A percentile compares a stretch with the other conserved stretches of the same genome.
Conservation (phyloP, 2,888 invertebrate genomes). For the Boloria selene region DNA sequence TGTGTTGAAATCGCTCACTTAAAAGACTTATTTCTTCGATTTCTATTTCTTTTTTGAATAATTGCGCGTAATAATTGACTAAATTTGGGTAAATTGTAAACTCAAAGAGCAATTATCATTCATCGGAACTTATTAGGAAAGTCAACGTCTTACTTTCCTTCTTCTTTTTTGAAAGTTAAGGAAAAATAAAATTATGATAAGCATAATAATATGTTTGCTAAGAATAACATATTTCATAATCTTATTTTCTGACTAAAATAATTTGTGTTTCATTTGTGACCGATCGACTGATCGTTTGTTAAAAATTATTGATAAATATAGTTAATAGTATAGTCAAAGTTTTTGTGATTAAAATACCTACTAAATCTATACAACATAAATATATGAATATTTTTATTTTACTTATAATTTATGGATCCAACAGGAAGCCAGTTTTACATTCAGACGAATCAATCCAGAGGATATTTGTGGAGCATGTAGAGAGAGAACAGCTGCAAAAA, state of each 20-base stretch:
- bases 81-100: background rate
- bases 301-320: too few species aligned
- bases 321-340: too few species aligned
- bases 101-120: background rate
- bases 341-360: too few species aligned
- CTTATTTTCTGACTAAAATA: too few species aligned
- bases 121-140: background rate
- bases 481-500: slow-evolving; percentile 67
- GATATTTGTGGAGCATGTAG: slow-evolving; percentile 72
- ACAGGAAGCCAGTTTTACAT: slow-evolving; percentile 68
- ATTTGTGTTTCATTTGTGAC: too few species aligned
- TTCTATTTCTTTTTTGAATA: background rate
- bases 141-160: background rate
- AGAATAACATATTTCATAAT: background rate
- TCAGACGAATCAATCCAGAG: slow-evolving; percentile 73
- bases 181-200: background rate
- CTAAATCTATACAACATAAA: too few species aligned
- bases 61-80: background rate
- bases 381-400: background rate
- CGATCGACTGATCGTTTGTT: too few species aligned
- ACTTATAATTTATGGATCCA: slow-evolving; percentile 34
- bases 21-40: slow-evolving; percentile 7
- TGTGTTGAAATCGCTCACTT: slow-evolving; percentile 4
- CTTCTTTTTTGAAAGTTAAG: background rate
- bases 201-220: background rate